Evolutionary conservation across 2,113 vertebrate genomes (phyloP), one percentile per base, ranked within the genome.

Genomic region (Scortum barcoo): DNA sequence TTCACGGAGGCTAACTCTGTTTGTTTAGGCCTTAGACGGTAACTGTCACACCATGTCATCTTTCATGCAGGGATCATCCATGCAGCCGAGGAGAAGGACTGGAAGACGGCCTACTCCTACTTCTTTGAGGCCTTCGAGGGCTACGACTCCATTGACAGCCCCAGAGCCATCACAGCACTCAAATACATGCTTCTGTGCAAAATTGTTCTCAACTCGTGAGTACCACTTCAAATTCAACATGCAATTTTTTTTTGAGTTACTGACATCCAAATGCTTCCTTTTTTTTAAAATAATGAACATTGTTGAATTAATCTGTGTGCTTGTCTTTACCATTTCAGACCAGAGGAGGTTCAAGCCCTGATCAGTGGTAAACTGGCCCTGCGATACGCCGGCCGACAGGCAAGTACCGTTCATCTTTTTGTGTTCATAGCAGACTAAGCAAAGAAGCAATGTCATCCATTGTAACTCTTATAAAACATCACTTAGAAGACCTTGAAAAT

Each of bases 121-220:
- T 99, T 98, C 93, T 99, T 98, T 0, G 98, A 99, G 95, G 98
- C 98, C 0, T 99, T 99, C 56, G 98, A 99, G 93, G 98, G 98
- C 72, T 98, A 99, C 12, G 98, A 99, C 90, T 99, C 98, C 14
- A 97, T 99, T 20, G 97, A 99, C 93, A 97, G 95, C 90, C 97
- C 98, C 62, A 95, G 95, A 95, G 98, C 98, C 92, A 97, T 99
- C 93, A 99, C 97, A 11, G 96, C 97, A 0, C 95, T 99, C 89
- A 99, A 99, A 93, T 99, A 99, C 95, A 99, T 99, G 98, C 96
- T 99, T 81, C 96, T 99, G 72, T 99, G 98, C 95, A 99, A 99
- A 96, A 99, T 99, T 89, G 99, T 99, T 95, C 97, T 99, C 80
- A 98, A 97, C 93, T 91, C 69, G 98, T 99, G 94, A 91, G 98